Conservation (phyloP, 23 tunicate genomes). For the Halocynthia roretzi region DNA sequence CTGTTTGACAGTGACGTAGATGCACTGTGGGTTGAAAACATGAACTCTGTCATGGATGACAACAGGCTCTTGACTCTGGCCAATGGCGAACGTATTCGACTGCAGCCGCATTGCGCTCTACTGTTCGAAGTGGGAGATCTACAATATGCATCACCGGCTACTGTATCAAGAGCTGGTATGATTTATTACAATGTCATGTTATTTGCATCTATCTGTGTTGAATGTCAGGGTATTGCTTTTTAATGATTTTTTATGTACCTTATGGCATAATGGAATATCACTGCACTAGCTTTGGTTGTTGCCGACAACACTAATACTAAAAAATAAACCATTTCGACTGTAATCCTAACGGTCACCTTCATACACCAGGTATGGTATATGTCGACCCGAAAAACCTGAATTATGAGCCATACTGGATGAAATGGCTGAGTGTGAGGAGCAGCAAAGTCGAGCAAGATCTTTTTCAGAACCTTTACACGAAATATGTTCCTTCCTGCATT, state of each 20-base stretch:
- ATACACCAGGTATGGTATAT: slow-evolving; percentile 82
- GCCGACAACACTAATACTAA: too few species aligned
- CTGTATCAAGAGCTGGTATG: slow-evolving; percentile 97
- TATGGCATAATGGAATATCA: too few species aligned
- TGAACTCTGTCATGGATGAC: slow-evolving; percentile 99
- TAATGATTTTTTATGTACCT: too few species aligned
- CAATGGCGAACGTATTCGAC: slow-evolving; percentile 93
- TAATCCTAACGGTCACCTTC: neutral
- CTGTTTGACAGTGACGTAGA: slow-evolving; percentile 96
- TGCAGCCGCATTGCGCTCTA: slow-evolving; percentile 92
- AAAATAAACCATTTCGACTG: too few species aligned
- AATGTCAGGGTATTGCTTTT: too few species aligned
- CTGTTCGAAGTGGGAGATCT: slow-evolving; percentile 98
- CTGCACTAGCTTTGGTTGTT: too few species aligned
- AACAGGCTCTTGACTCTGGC: slow-evolving; percentile 95
- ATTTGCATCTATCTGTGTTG: too few species aligned
- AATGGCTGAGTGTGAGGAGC: slow-evolving; percentile 59
- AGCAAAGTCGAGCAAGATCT: slow-evolving; percentile 78
- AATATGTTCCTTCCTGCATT: slow-evolving; percentile 60
- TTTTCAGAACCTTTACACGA: slow-evolving; percentile 65
- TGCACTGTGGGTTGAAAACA: slow-evolving; percentile 99
- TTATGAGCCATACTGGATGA: slow-evolving; percentile 94
- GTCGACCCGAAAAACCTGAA: slow-evolving; percentile 97
- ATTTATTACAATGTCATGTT: neutral
- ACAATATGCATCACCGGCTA: slow-evolving; percentile 99